Percentiles rank a stretch among this genome's conserved stretches.
Conservation (phyloP, 2,113 vertebrate genomes). For the western clawed frog (Xenopus tropicalis) region DNA sequence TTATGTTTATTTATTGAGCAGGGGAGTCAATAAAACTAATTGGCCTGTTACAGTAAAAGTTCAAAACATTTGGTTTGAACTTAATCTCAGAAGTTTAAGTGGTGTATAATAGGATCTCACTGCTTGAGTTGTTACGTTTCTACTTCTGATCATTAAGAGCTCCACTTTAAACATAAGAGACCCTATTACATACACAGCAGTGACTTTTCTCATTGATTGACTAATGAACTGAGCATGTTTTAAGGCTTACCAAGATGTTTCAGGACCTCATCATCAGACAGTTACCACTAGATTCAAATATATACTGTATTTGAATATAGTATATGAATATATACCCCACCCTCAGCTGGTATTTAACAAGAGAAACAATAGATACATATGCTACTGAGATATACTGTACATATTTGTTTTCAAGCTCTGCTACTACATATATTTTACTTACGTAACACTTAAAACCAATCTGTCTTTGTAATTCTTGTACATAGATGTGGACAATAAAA, state of each 20-base stretch:
- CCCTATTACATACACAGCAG: conserved; percentile 43
- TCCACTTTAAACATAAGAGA: conserved; percentile 41
- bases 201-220: conserved; percentile 41
- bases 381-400: too few species aligned
- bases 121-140: conserved; percentile 40
- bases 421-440: too few species aligned
- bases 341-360: too few species aligned
- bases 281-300: neutral
- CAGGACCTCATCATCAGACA: neutral
- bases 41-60: conserved; percentile 41
- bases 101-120: conserved; percentile 44
- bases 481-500: too few species aligned
- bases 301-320: too few species aligned
- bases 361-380: too few species aligned
- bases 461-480: too few species aligned
- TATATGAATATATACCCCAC: too few species aligned
- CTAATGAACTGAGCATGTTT: conserved; percentile 31
- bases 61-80: conserved; percentile 43
- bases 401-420: too few species aligned
- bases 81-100: conserved; percentile 41
- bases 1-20: conserved; percentile 44
- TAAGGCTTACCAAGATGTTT: conserved; percentile 24
- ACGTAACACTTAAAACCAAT: too few species aligned
- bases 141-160: conserved; percentile 41
- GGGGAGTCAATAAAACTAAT: conserved; percentile 42